These are phyloP conservation scores for Noctilio leporinus DNA, from an alignment of 2,113 vertebrate species.

Conservation along the genomic window DNA sequence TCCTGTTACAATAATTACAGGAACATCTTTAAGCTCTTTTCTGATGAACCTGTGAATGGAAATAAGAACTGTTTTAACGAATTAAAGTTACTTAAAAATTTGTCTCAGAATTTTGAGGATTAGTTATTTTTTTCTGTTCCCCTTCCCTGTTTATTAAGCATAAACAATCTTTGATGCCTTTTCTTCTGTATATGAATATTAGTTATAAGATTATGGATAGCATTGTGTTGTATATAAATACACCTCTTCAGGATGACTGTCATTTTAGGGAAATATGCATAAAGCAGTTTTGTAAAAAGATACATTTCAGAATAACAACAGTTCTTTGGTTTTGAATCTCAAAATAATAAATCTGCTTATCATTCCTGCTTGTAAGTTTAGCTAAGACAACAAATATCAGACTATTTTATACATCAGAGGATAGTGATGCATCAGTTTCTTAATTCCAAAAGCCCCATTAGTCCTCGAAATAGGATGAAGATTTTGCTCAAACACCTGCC, in stretches of 20 bases:
- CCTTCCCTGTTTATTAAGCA: slow-evolving; percentile 6
- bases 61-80: slow-evolving; percentile 69
- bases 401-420: slow-evolving; percentile 11
- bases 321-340: slow-evolving; percentile 1
- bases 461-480: slow-evolving; percentile 69
- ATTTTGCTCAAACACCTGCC: slow-evolving; percentile 77
- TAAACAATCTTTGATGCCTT: slow-evolving; percentile 12
- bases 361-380: slow-evolving; percentile 42
- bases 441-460: slow-evolving; percentile 29
- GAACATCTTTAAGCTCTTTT: slow-evolving; percentile 68
- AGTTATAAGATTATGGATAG: background rate
- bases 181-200: background rate
- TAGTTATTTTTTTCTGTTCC: slow-evolving; percentile 25
- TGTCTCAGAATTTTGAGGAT: slow-evolving; percentile 56
- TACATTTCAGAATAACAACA: slow-evolving; percentile 2
- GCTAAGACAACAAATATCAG: slow-evolving; percentile 21
- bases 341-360: background rate
- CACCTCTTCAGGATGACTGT: background rate
- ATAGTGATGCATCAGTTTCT: slow-evolving; percentile 30
- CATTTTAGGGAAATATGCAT: background rate
- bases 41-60: slow-evolving; percentile 66
- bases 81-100: slow-evolving; percentile 62
- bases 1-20: slow-evolving; percentile 76
- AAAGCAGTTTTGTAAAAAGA: background rate
- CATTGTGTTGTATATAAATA: background rate